A percentile compares a stretch with the other conserved stretches of the same genome.
phyloP scores from a whole-genome alignment of 2,113 vertebrate genomes.

The Pedionomus torquatus region DNA sequence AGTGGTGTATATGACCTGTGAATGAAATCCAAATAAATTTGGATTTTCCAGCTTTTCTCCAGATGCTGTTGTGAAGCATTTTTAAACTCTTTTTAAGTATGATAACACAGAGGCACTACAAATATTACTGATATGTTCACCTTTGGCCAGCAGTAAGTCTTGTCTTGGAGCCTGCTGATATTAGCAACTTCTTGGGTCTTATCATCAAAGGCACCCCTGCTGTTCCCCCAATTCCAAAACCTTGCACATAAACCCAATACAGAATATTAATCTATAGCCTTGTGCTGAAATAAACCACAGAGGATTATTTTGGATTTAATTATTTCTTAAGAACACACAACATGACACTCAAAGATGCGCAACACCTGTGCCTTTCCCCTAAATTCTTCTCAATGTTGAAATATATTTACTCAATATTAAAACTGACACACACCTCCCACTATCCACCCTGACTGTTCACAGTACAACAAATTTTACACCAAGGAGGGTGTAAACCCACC shows the following conservation, averaged over 20 bases:
- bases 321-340: background rate
- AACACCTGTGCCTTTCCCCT: background rate
- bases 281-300: background rate
- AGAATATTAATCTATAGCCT: background rate
- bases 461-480: background rate
- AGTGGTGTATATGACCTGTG: too few species aligned
- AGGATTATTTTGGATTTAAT: background rate
- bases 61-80: background rate
- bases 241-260: background rate
- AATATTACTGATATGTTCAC: rapidly evolving
- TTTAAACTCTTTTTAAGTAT: background rate
- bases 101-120: background rate
- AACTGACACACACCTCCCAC: conserved; percentile 4
- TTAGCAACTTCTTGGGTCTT: background rate
- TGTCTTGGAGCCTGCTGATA: background rate
- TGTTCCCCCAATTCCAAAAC: background rate
- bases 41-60: too few species aligned
- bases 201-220: background rate
- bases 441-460: background rate
- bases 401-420: background rate
- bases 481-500: too few species aligned
- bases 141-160: background rate
- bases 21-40: too few species aligned
- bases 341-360: background rate
- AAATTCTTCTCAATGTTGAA: background rate